Evolutionary conservation across 1,140 invertebrate species (phyloP), one percentile per base, ranked within the genome.

Genomic region (Drosophila busckii): DNA sequence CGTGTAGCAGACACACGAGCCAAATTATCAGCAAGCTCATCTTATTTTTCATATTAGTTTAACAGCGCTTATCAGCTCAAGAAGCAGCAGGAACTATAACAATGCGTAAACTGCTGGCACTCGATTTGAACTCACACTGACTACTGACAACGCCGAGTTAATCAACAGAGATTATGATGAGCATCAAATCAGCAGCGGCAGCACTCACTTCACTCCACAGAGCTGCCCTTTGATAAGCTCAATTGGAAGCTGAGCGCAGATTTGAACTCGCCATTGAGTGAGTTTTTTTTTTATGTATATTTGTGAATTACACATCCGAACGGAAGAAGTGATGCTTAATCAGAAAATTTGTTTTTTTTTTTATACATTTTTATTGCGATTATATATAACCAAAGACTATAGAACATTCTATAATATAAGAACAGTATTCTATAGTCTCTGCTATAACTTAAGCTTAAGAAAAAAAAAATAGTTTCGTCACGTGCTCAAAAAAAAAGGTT

Each of bases 401-500:
- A 2, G 19, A 22, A 41, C 50, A 46, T n/a, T n/a, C n/a, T n/a
- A 42, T 38, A 59, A 52, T 50, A 19, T 23, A 13, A n/a, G n/a
- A n/a, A n/a, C n/a, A n/a, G n/a, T n/a, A n/a, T n/a, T n/a, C n/a
- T n/a, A n/a, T n/a, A n/a, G n/a, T n/a, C n/a, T n/a, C n/a, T n/a
- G n/a, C n/a, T n/a, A n/a, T n/a, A n/a, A n/a, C n/a, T n/a, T n/a
- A n/a, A n/a, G 55, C 55, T 59, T 13, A 59, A 59, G 52, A 63
- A 62, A 59, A 35, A 31, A 44, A 40, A 50, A 52, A 45, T 23
- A 5, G 2, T 56, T 32, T n/a, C n/a, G 50, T 50, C 50, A 62
- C 59, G 58, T 78, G 71, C 71, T 73, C 49, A 80, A 80, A 80
- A 78, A 78, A 80, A 73, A 42, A 4, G 4, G 13, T 38, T 49